Evolutionary conservation across 2,888 invertebrate species (phyloP).

Genomic region (Smittia aterrima): DNA sequence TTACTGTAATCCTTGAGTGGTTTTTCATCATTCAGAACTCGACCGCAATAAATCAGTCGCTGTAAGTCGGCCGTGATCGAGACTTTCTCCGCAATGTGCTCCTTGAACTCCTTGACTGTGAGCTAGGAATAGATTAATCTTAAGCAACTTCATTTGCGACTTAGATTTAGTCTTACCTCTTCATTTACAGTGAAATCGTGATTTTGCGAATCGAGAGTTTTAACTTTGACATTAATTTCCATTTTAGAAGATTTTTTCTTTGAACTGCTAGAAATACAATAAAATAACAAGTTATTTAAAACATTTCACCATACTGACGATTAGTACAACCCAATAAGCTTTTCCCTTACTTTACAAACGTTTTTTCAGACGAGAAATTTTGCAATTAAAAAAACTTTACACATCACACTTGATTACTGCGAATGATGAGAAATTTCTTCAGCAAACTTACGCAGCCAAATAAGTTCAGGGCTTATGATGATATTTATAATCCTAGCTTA

Average conservation of each 20-base stretch:
- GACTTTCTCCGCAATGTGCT: constrained; percentile 73
- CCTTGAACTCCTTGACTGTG: constrained; percentile 79
- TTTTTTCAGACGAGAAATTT: neutral
- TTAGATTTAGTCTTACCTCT: constrained; percentile 70
- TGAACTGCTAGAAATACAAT: neutral
- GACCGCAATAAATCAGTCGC: constrained; percentile 91
- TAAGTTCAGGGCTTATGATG: too few species aligned
- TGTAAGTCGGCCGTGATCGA: constrained; percentile 78
- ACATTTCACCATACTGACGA: too few species aligned
- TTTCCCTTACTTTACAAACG: too few species aligned
- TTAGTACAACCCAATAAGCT: too few species aligned
- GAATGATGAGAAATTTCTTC: too few species aligned
- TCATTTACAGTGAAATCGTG: constrained; percentile 78
- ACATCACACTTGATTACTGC: neutral
- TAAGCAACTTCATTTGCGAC: constrained; percentile 17
- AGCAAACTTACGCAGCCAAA: too few species aligned
- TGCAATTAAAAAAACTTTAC: neutral
- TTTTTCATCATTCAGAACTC: constrained; percentile 85
- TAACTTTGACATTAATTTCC: constrained; percentile 76
- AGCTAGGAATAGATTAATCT: constrained; percentile 58
- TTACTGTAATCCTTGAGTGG: constrained; percentile 81
- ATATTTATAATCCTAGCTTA: too few species aligned
- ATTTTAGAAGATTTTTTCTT: constrained; percentile 31
- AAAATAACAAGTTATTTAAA: too few species aligned
- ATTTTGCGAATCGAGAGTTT: constrained; percentile 85